Evolutionary conservation across 2,888 invertebrate species (phyloP), one percentile per base, ranked within the genome.

Genomic region (Cryptocephalus moraei): DNA sequence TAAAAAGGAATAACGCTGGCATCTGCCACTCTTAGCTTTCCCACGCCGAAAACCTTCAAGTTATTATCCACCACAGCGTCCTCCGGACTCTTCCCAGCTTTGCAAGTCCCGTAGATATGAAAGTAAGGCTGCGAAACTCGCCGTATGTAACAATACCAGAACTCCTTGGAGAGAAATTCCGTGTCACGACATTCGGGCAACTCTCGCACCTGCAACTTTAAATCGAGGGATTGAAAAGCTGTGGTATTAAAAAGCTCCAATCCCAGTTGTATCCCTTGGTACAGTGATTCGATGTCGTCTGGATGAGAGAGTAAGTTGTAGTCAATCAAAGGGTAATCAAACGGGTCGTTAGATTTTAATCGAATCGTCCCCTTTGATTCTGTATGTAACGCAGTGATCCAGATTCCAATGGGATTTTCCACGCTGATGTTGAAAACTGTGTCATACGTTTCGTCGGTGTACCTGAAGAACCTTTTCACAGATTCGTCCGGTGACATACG

Each of bases 21-120:
- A 63, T 83, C 83, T 1, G 73, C 80, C 1, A 83, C 80, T 6
- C 83, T 73, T 32, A 83, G 63, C 4, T 68, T 68, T 2, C 71
- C 58, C 4, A 82, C 64, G 1, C 81, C 81, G 53, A 77, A 71
- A 1, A 82, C 81, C 51, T 74, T 71, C 10, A 81, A 63, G 54
- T 78, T 73, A 1, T 76, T 73, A 62, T 79, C 77, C 1, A 83
- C 81, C 1, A 84, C 79, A 1, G 81, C 76, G 0, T 75, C 72
- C 56, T 81, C 79, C 1, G 62, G 68, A 41, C 39, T 39, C 6
- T 22, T n/a, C 8, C 50, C 50, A 45, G 45, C 46, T 0, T 41
- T 32, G 43, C 80, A 80, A 1, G 83, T 82, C 3, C 78, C 80
- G 52, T 79, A 74, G 56, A 81, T 80, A 63, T 84, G 84, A 58